phyloP scores from a whole-genome alignment of 2,888 invertebrate genomes.

The Rhagonycha lutea region DNA sequence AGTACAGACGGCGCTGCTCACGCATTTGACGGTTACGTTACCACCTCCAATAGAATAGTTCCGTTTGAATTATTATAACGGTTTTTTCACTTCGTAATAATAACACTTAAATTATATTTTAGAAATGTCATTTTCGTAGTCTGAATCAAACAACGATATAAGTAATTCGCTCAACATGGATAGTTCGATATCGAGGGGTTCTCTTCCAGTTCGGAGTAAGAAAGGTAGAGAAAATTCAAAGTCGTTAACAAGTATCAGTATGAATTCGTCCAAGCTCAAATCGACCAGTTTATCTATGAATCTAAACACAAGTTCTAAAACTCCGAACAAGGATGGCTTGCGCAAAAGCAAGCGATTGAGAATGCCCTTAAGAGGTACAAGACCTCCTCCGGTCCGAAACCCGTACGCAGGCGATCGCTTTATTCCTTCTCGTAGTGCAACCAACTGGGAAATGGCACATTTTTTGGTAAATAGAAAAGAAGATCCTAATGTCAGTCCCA shows the following conservation, averaged over 20 bases:
- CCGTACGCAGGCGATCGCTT: constrained; percentile 80
- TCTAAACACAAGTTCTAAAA: constrained; percentile 57
- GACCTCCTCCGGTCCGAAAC: constrained; percentile 72
- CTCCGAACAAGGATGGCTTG: constrained; percentile 58
- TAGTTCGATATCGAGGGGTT: constrained; percentile 77
- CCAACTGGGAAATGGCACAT: constrained; percentile 90
- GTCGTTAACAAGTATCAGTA: constrained; percentile 61
- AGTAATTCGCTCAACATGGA: constrained; percentile 78
- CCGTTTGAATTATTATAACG: not conserved
- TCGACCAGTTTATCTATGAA: constrained; percentile 49
- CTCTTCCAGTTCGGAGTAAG: constrained; percentile 78
- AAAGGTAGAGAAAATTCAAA: constrained; percentile 66
- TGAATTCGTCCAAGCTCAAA: constrained; percentile 70
- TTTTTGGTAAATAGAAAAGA: constrained; percentile 62
- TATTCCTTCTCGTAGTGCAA: constrained; percentile 85
- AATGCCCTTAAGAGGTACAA: constrained; percentile 63
- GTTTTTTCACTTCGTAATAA: not conserved
- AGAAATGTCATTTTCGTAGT: constrained; percentile 69
- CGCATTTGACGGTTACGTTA: not conserved
- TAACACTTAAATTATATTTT: not conserved
- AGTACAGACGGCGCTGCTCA: not conserved
- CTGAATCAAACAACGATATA: constrained; percentile 79
- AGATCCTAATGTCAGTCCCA: constrained; percentile 56
- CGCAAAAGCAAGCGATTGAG: constrained; percentile 68
- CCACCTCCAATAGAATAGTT: not conserved